Evolutionary conservation across 2,113 vertebrate genomes (phyloP).

Genomic region (Sapajus apella): DNA sequence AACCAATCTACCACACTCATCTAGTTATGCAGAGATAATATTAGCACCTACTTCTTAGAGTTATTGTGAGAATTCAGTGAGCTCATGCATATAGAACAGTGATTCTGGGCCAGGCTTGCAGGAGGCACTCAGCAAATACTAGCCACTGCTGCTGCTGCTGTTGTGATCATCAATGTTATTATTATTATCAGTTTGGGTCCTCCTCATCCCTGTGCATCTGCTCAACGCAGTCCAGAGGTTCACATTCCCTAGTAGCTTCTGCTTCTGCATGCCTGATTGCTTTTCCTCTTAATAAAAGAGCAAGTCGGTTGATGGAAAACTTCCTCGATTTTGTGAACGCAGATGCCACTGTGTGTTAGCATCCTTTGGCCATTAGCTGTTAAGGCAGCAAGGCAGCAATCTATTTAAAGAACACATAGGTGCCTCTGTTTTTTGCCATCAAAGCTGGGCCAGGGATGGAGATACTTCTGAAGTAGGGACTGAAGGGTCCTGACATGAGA

Average conservation of each 20-base stretch:
- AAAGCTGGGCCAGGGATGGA: background rate
- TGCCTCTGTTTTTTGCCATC: background rate
- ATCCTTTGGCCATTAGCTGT: conserved; percentile 46
- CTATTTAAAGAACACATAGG: conserved; percentile 63
- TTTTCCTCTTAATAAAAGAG: background rate
- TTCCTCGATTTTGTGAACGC: background rate
- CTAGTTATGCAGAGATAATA: background rate
- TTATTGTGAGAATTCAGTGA: background rate
- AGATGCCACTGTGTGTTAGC: conserved; percentile 37
- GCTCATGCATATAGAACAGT: background rate
- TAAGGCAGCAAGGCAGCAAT: conserved; percentile 31
- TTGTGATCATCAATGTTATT: background rate
- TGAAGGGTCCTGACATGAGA: background rate
- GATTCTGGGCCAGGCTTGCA: background rate
- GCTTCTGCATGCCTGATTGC: background rate
- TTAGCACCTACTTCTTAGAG: background rate
- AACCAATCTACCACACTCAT: background rate
- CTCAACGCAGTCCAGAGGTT: background rate
- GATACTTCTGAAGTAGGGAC: background rate
- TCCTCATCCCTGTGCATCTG: background rate
- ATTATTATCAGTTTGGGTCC: background rate
- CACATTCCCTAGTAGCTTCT: background rate
- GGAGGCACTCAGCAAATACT: background rate
- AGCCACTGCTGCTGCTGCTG: background rate
- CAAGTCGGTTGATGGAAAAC: background rate